Conservation (phyloP, 2,113 vertebrate genomes). For the Hypomesus transpacificus region DNA sequence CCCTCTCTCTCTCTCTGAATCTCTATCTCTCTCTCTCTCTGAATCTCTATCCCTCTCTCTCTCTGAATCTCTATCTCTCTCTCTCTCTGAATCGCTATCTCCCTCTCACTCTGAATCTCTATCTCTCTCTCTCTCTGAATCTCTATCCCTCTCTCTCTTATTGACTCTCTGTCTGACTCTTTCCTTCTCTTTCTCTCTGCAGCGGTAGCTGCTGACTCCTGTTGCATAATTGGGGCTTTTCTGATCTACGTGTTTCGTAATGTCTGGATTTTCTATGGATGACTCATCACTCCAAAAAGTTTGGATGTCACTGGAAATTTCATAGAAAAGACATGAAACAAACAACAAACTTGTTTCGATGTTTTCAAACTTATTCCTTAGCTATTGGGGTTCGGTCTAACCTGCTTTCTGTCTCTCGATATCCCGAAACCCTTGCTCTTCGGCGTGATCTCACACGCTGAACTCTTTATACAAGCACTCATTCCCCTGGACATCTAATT, state of each 20-base stretch:
- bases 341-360: conserved; percentile 31
- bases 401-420: conserved; percentile 5
- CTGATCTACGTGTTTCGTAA: conserved; percentile 69
- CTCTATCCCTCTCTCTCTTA: conserved; percentile 38
- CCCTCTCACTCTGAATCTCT: conserved; percentile 22
- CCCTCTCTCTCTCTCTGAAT: conserved; percentile 47
- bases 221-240: conserved; percentile 58
- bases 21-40: conserved; percentile 23
- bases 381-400: not conserved
- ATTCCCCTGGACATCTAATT: conserved; percentile 58
- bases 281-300: conserved; percentile 59
- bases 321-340: conserved; percentile 40
- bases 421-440: conserved; percentile 19
- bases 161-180: conserved; percentile 26
- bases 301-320: conserved; percentile 45
- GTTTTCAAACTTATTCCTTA: conserved; percentile 9
- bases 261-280: conserved; percentile 57
- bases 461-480: conserved; percentile 33
- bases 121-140: conserved; percentile 16
- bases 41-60: conserved; percentile 26
- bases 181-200: conserved; percentile 44
- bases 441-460: conserved; percentile 37
- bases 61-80: conserved; percentile 18
- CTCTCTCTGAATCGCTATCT: conserved; percentile 18
- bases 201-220: conserved; percentile 49